These are phyloP conservation scores for Eristalis tenax DNA, from an alignment of 2,888 invertebrate species.

Conservation along the genomic window DNA sequence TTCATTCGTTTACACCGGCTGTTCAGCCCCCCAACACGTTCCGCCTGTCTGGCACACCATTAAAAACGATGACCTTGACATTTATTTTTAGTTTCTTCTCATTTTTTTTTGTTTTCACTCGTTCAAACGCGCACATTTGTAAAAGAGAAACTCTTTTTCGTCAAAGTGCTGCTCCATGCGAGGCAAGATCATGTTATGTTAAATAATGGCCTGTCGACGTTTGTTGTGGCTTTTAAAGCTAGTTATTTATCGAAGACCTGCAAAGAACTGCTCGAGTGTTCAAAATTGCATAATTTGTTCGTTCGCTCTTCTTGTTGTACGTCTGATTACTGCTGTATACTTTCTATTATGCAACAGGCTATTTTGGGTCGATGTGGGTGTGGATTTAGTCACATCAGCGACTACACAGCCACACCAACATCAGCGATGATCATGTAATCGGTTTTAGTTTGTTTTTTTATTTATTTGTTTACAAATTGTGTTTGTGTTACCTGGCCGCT, in stretches of 20 bases:
- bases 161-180: not conserved
- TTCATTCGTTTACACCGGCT: conserved; percentile 14
- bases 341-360: conserved; percentile 61
- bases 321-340: not conserved
- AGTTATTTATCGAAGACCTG: conserved; percentile 6
- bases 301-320: conserved; percentile 14
- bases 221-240: conserved; percentile 9
- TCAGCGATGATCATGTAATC: conserved; percentile 44
- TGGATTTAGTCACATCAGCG: conserved; percentile 22
- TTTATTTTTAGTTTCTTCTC: conserved; percentile 76
- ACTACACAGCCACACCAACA: not conserved
- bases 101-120: conserved; percentile 38
- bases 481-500: conserved; percentile 19
- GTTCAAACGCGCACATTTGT: conserved; percentile 14
- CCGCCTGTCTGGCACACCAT: conserved; percentile 13
- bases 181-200: conserved; percentile 13
- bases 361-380: conserved; percentile 54
- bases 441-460: conserved; percentile 10
- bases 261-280: not conserved
- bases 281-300: conserved; percentile 25
- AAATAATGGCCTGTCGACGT: not conserved
- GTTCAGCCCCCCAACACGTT: not conserved
- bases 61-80: conserved; percentile 77
- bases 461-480: conserved; percentile 45
- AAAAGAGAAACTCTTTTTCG: conserved; percentile 23